Evolutionary conservation across 2,113 vertebrate species (phyloP).

Genomic region (Cyrtonyx montezumae): DNA sequence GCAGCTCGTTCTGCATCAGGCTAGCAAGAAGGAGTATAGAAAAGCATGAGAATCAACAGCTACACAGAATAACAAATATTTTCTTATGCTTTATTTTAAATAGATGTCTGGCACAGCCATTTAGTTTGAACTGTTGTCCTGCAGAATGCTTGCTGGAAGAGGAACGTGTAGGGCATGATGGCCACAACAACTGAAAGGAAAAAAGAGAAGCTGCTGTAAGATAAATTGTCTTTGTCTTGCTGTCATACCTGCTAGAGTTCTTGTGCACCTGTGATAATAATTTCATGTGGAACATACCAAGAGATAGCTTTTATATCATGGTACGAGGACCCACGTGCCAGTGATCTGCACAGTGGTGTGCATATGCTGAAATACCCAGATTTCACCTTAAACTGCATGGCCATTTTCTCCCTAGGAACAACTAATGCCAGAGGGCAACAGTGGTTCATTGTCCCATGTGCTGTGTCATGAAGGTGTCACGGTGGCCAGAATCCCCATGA

Average conservation of each 20-base stretch:
- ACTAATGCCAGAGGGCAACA: background rate
- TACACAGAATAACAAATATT: background rate
- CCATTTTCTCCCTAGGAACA: background rate
- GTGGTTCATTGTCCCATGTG: background rate
- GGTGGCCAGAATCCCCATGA: background rate
- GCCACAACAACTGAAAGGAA: background rate
- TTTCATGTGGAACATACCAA: background rate
- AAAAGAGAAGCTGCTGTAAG: background rate
- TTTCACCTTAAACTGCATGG: background rate
- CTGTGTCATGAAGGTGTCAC: background rate
- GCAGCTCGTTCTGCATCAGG: background rate
- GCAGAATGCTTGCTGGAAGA: background rate
- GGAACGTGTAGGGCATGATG: background rate
- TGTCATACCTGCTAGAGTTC: background rate
- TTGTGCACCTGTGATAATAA: background rate
- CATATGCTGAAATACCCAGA: background rate
- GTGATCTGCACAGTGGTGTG: background rate
- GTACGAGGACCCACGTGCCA: fast-evolving
- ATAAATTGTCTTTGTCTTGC: background rate
- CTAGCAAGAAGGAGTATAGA: background rate
- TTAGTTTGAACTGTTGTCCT: background rate
- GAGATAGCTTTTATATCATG: background rate
- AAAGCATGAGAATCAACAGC: background rate
- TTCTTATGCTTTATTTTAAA: background rate
- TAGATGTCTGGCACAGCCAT: background rate